phyloP scores from a whole-genome alignment of 2,113 vertebrate species.

The Chaenogobius annularis region DNA sequence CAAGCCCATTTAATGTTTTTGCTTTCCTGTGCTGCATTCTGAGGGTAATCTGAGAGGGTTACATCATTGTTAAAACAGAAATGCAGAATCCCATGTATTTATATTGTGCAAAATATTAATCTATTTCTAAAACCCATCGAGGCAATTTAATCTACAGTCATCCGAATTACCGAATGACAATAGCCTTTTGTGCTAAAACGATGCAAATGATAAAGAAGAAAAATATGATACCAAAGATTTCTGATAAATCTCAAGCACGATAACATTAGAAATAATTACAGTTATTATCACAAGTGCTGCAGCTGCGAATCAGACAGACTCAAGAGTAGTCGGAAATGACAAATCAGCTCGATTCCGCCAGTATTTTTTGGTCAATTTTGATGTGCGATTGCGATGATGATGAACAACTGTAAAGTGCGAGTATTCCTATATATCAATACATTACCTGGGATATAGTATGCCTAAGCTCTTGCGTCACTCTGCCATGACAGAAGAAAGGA shows the following conservation, averaged over 20 bases:
- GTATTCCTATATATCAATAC: conserved; percentile 32
- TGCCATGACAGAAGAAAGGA: conserved; percentile 8
- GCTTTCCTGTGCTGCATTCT: too few relatives aligned
- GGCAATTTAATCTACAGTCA: not conserved
- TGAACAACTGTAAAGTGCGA: conserved; percentile 35
- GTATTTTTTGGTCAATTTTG: conserved; percentile 11
- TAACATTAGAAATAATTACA: not conserved
- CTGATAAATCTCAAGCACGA: not conserved
- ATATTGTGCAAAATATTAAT: too few relatives aligned
- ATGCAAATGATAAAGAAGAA: not conserved
- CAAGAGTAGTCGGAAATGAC: conserved; percentile 19
- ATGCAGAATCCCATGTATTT: too few relatives aligned
- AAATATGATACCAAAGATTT: not conserved
- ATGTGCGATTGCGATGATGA: conserved; percentile 19
- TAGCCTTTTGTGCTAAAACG: not conserved
- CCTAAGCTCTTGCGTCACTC: conserved; percentile 23
- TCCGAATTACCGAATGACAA: not conserved
- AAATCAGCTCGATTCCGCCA: conserved; percentile 35
- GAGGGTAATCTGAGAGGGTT: too few relatives aligned
- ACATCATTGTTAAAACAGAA: too few relatives aligned
- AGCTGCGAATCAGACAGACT: conserved; percentile 13
- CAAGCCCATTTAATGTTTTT: too few relatives aligned
- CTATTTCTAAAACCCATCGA: too few relatives aligned
- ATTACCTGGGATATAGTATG: conserved; percentile 14
- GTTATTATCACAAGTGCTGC: not conserved